Conservation (phyloP, 2,113 vertebrate species). For the Vulpes ferrilata region DNA sequence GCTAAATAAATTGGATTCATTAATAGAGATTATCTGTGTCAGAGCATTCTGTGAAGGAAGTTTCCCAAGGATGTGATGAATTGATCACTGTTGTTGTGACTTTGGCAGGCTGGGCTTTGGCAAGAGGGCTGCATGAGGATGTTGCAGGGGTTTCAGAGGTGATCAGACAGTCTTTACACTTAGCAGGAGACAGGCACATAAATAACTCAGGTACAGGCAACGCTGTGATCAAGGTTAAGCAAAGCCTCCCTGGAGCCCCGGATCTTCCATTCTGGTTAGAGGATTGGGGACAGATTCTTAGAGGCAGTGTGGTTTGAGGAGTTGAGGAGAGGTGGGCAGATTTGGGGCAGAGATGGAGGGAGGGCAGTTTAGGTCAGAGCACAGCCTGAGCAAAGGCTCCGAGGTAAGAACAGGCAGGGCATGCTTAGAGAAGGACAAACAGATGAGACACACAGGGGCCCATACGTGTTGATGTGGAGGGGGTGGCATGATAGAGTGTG, state of each 20-base stretch:
- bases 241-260: not conserved
- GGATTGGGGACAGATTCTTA: not conserved
- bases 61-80: not conserved
- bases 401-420: not conserved
- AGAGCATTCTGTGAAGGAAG: not conserved
- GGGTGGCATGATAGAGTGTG: rapidly evolving
- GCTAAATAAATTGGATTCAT: not conserved
- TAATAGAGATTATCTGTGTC: not conserved
- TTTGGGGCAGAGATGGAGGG: not conserved
- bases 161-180: not conserved
- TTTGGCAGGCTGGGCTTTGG: not conserved
- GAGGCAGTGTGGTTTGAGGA: not conserved
- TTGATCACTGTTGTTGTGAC: not conserved
- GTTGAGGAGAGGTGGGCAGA: not conserved
- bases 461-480: not conserved
- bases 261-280: not conserved
- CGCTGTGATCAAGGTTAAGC: not conserved
- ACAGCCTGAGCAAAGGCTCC: not conserved
- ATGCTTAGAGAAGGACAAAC: not conserved
- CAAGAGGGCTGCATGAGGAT: not conserved
- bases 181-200: slow-evolving; percentile 19
- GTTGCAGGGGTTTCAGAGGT: not conserved
- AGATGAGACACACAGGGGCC: not conserved
- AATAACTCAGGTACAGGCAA: slow-evolving; percentile 15
- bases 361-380: not conserved